Conservation (phyloP, 2,113 vertebrate genomes). For the Platysteira castanea region DNA sequence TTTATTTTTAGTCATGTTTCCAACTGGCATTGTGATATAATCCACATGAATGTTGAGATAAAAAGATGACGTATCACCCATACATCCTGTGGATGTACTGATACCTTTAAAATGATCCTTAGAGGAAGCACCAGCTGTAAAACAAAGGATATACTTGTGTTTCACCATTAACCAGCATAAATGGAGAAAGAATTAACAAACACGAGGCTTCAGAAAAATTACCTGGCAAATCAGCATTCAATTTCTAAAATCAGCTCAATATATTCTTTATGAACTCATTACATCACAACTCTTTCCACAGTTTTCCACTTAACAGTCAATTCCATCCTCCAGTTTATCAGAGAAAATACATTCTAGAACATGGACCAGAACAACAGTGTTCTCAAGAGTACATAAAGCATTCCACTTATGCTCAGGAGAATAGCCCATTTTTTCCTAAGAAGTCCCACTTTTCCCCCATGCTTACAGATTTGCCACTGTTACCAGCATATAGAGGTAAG, state of each 20-base stretch:
- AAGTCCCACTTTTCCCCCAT: not conserved
- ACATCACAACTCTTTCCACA: not conserved
- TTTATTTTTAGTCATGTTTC: not conserved
- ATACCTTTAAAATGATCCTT: not conserved
- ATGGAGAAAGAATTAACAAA: not conserved
- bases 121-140: not conserved
- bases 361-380: not conserved
- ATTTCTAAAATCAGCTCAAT: not conserved
- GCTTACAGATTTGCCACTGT: not conserved
- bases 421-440: not conserved
- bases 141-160: not conserved
- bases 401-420: not conserved
- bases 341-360: not conserved
- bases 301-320: not conserved
- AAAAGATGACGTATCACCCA: not conserved
- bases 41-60: not conserved
- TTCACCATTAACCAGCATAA: not conserved
- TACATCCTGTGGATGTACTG: not conserved
- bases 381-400: not conserved
- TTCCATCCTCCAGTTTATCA: not conserved
- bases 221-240: not conserved
- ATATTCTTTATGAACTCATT: not conserved
- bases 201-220: not conserved
- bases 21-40: not conserved
- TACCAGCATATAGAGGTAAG: not conserved